Evolutionary conservation across 2,797 vertebrate species (phyloP).

Genomic region (Anolis apletophallus): DNA sequence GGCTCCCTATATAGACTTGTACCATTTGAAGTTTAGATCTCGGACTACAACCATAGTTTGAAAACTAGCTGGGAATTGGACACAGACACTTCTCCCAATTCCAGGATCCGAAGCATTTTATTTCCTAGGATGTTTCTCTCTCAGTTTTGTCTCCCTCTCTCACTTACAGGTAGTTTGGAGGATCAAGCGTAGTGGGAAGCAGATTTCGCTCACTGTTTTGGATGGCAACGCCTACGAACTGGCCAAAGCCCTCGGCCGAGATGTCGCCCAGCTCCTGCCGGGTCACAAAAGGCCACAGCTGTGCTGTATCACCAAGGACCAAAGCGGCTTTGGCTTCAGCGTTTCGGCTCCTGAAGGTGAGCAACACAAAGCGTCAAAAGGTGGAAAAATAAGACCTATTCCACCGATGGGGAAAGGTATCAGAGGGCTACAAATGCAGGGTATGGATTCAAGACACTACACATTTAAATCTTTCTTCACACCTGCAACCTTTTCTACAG

Average conservation of each 20-base stretch:
- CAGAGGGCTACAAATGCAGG: too few relatives aligned
- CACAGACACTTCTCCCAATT: too few relatives aligned
- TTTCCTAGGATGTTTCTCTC: background rate
- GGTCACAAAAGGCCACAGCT: conserved; percentile 82
- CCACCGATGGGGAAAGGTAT: too few relatives aligned
- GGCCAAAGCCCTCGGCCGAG: conserved; percentile 69
- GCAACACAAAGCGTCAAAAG: too few relatives aligned
- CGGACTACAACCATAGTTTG: too few relatives aligned
- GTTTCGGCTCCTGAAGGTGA: conserved; percentile 77
- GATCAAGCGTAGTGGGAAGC: conserved; percentile 85
- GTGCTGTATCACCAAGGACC: conserved; percentile 83
- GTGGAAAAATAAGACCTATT: background rate
- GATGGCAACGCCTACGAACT: conserved; percentile 75
- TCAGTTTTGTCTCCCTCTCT: background rate
- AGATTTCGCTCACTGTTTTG: conserved; percentile 86
- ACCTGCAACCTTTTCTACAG: too few relatives aligned
- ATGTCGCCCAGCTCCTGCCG: conserved; percentile 72
- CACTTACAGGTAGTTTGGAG: conserved; percentile 84
- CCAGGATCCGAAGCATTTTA: background rate
- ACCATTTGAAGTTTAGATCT: too few relatives aligned
- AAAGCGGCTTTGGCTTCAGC: conserved; percentile 84
- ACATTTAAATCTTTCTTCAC: too few relatives aligned
- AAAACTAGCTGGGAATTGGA: background rate
- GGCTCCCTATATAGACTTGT: too few relatives aligned
- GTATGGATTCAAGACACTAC: too few relatives aligned